These are phyloP conservation scores for Athalia cordata DNA, from an alignment of 2,888 invertebrate species.

Conservation along the genomic window DNA sequence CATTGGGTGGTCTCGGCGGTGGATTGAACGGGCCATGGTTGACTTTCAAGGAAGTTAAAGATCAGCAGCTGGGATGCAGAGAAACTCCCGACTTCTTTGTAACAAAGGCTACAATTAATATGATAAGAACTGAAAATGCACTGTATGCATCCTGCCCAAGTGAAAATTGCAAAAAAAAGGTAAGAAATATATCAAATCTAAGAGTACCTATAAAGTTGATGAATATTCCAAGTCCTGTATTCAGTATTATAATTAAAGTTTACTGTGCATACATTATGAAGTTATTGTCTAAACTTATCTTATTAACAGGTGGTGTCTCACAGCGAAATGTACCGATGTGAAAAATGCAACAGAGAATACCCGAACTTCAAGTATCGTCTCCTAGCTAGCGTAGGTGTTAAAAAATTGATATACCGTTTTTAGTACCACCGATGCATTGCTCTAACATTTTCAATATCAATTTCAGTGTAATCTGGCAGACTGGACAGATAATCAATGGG, in stretches of 20 bases:
- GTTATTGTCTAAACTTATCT: slow-evolving; percentile 41
- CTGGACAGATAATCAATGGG: slow-evolving; percentile 91
- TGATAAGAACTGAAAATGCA: slow-evolving; percentile 87
- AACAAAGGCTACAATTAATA: slow-evolving; percentile 85
- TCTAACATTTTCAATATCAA: slow-evolving; percentile 44
- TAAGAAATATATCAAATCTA: slow-evolving; percentile 50
- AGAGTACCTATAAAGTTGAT: background rate
- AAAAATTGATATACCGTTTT: background rate
- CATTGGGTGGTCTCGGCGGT: slow-evolving; percentile 72
- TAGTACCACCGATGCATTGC: background rate
- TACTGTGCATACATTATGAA: slow-evolving; percentile 3
- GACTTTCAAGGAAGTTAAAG: slow-evolving; percentile 84
- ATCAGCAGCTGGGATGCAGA: slow-evolving; percentile 81
- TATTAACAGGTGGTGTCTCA: slow-evolving; percentile 83
- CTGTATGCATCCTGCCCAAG: slow-evolving; percentile 94
- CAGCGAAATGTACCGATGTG: slow-evolving; percentile 93
- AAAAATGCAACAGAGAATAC: slow-evolving; percentile 92
- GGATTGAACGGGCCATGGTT: slow-evolving; percentile 81
- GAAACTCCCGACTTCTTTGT: slow-evolving; percentile 90
- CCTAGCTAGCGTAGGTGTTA: slow-evolving; percentile 82
- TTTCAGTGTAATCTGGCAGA: slow-evolving; percentile 89
- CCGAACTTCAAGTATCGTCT: slow-evolving; percentile 91
- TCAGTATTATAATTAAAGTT: background rate
- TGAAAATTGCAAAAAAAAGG: slow-evolving; percentile 95
- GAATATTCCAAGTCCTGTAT: background rate